Percentiles rank a stretch among this genome's conserved stretches.
These are phyloP conservation scores for Galemys pyrenaicus DNA, from an alignment of 2,113 vertebrate species.

Conservation along the genomic window DNA sequence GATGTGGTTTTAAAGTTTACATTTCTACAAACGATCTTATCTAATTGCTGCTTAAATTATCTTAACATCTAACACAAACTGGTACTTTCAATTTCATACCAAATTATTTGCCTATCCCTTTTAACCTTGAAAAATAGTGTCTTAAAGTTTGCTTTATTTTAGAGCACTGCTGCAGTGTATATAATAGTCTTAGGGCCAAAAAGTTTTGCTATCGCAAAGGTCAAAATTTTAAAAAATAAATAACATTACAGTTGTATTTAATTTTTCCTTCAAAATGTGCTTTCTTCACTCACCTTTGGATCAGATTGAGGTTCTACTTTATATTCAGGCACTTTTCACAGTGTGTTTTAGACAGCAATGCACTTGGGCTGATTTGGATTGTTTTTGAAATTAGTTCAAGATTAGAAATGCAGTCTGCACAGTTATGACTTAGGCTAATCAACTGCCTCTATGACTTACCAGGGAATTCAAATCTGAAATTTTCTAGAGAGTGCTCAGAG, in stretches of 20 bases:
- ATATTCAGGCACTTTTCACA: not conserved
- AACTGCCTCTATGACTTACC: not conserved
- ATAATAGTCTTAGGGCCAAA: not conserved
- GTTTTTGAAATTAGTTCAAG: not conserved
- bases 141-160: slow-evolving; percentile 43
- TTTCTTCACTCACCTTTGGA: not conserved
- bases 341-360: not conserved
- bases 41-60: slow-evolving; percentile 53
- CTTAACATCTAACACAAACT: slow-evolving; percentile 32
- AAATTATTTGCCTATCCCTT: not conserved
- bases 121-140: slow-evolving; percentile 29
- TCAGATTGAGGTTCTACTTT: not conserved
- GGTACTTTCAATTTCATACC: slow-evolving; percentile 38
- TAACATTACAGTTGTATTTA: not conserved
- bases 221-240: not conserved
- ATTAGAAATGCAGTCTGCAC: not conserved
- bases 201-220: slow-evolving; percentile 5
- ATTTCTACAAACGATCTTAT: slow-evolving; percentile 36
- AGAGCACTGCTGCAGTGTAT: not conserved
- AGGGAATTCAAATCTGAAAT: not conserved
- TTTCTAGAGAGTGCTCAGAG: not conserved
- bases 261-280: not conserved
- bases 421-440: not conserved
- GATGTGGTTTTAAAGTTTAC: slow-evolving; percentile 53
- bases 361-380: not conserved